phyloP scores from a whole-genome alignment of 2,797 vertebrate genomes.

The Danio albolineatus region DNA sequence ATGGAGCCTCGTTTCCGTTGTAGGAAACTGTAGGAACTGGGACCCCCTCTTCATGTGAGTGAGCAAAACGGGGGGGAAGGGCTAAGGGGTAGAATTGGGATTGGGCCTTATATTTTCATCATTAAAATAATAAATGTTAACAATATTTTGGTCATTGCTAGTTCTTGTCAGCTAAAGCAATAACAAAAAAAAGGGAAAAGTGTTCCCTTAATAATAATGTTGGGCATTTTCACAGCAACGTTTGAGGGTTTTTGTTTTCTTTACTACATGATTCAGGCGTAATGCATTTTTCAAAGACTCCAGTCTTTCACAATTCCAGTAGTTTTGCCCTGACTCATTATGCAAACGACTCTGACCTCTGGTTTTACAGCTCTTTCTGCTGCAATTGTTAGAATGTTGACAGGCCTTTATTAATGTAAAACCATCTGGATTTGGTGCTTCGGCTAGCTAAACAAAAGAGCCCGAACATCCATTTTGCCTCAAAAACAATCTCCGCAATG shows the following conservation, averaged over 20 bases:
- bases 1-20: no score
- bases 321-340: conserved; percentile 17
- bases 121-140: no score
- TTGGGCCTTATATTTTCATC: no score
- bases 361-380: conserved; percentile 35
- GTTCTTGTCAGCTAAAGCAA: no score
- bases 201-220: no score
- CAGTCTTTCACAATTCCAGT: neutral
- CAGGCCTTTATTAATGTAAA: conserved; percentile 37
- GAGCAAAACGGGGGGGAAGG: no score
- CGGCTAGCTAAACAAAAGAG: conserved; percentile 33
- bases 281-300: neutral
- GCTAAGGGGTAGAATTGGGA: no score
- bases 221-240: neutral
- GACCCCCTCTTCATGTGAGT: no score
- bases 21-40: no score
- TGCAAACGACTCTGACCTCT: conserved; percentile 29
- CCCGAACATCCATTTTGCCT: conserved; percentile 27
- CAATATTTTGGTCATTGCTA: no score
- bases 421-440: conserved; percentile 52
- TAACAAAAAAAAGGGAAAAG: no score
- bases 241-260: neutral
- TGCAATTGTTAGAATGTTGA: conserved; percentile 24
- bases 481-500: conserved; percentile 25
- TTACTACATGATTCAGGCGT: neutral